phyloP scores from a whole-genome alignment of 2,113 vertebrate genomes.

The Perccottus glenii region DNA sequence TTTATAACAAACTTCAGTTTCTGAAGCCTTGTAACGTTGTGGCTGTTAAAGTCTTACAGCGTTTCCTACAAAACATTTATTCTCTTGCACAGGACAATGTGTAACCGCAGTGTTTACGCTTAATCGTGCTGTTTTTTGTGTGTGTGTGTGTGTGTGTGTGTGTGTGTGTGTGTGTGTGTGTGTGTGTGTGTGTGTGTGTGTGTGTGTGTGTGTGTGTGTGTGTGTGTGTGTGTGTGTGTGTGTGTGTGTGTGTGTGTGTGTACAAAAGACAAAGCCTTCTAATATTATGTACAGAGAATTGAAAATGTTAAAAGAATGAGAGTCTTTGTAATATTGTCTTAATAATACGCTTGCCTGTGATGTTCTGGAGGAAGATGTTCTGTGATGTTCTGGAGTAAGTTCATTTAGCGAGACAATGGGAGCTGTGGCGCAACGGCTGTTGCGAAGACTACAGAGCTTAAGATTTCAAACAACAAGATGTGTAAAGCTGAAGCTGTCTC shows the following conservation, averaged over 20 bases:
- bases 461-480: conserved; percentile 37
- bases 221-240: conserved; percentile 32
- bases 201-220: conserved; percentile 39
- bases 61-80: conserved; percentile 25
- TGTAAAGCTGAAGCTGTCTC: conserved; percentile 23
- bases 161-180: conserved; percentile 37
- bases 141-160: conserved; percentile 19
- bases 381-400: no score
- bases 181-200: conserved; percentile 1
- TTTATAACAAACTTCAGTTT: no score
- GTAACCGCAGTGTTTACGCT: conserved; percentile 13
- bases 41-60: conserved; percentile 32
- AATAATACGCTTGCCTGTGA: conserved; percentile 56
- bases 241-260: conserved; percentile 28
- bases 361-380: no score
- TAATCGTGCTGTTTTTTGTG: background rate
- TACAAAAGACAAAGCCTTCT: conserved; percentile 30
- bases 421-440: background rate
- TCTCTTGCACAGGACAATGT: conserved; percentile 19
- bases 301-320: conserved; percentile 33
- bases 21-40: no score
- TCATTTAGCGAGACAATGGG: conserved; percentile 29
- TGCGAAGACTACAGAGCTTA: conserved; percentile 21
- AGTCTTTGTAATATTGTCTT: conserved; percentile 36
- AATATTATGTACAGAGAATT: conserved; percentile 56